Evolutionary conservation across 2,888 invertebrate genomes (phyloP), one percentile per base, ranked within the genome.

Genomic region (Cheilosia pagana): DNA sequence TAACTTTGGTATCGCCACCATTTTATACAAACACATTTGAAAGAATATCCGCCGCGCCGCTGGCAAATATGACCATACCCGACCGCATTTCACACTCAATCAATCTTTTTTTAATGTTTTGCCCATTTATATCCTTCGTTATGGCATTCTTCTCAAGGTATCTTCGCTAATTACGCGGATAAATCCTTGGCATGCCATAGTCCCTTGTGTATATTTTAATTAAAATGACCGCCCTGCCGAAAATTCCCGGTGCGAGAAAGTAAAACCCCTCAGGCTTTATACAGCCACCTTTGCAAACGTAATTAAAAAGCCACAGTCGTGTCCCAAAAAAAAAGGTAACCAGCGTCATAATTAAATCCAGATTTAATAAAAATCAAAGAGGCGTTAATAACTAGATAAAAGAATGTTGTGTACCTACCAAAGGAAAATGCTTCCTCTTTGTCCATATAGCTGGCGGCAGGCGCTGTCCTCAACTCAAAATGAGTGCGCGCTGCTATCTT

Each of bases 341-440:
- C 55, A 53, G 79, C 76, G 75, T 85, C 85, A 85, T 85, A 81
- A 85, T 85, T 85, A 85, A 85, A 81, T 85, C 67, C 85, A 85
- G 71, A 81, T 81, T 85, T 85, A 75, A 85, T 85, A 85, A 81
- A 81, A 85, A 85, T 85, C 85, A 85, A 85, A 85, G 74, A 75
- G 75, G 71, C 75, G 85, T 85, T 75, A 85, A 71, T 85, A 85
- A 85, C 65, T 81, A 71, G 85, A 75, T 76, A 67, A 81, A 60
- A 65, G 52, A 55, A 60, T 62, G 74, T 28, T 23, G 23, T 45
- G 8, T 43, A 25, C 52, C 31, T 28, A 28, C 8, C 8, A 8
- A 16, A 48, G 45, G 59, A 52, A 72, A 74, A 28, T 52, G 53
- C 52, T 57, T 65, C 16, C 21, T 28, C 50, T 74, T 21, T 31